Percentiles rank a stretch among this genome's conserved stretches.
Conservation (phyloP, 2,113 vertebrate genomes). For the Patagioenas fasciata region DNA sequence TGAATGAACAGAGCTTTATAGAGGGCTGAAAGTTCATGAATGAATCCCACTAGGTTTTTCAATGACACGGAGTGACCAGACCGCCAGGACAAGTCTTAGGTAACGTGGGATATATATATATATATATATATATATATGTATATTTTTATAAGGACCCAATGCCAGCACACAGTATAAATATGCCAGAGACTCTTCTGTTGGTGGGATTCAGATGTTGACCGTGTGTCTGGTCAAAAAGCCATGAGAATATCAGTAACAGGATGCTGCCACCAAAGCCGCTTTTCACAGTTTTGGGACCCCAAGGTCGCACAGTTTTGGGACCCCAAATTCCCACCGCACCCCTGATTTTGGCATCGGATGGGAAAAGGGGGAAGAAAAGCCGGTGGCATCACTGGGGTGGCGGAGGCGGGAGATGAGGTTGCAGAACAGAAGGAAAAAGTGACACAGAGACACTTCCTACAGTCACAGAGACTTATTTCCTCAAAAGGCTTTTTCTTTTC, state of each 20-base stretch:
- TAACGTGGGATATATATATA: background rate
- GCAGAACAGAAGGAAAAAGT: background rate
- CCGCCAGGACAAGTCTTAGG: constrained; percentile 52
- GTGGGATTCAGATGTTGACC: constrained; percentile 35
- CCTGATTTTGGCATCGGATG: accelerated
- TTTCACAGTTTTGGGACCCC: background rate
- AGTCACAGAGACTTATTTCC: background rate
- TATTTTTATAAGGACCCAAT: background rate
- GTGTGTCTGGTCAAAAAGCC: constrained; percentile 51
- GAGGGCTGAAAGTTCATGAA: constrained; percentile 65
- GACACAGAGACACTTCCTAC: background rate
- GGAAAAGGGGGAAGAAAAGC: background rate
- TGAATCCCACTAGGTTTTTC: constrained; percentile 59
- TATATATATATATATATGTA: background rate
- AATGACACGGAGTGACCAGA: constrained; percentile 54
- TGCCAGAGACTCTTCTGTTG: constrained; percentile 50
- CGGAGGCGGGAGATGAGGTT: background rate
- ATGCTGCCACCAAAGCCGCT: background rate
- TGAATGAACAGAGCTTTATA: constrained; percentile 71
- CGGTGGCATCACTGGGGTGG: background rate
- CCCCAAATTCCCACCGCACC: background rate
- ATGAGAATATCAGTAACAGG: background rate
- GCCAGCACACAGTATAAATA: constrained; percentile 59
- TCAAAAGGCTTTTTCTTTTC: background rate
- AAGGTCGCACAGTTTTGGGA: no score